Conservation (phyloP, 2,113 vertebrate species). For the Atrichornis clamosus region DNA sequence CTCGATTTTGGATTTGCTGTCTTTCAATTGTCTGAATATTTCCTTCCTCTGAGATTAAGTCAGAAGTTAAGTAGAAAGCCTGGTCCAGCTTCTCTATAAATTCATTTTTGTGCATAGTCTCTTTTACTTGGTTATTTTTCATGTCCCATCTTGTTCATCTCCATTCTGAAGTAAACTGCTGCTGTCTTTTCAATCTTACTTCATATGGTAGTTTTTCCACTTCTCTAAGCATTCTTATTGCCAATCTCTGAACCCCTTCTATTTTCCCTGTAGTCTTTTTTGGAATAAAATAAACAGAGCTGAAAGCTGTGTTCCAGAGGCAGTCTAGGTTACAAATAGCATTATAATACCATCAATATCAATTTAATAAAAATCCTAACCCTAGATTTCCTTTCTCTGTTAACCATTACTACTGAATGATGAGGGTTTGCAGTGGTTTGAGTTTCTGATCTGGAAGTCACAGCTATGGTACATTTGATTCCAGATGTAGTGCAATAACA, state of each 20-base stretch:
- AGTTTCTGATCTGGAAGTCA: neutral
- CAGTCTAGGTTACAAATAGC: neutral
- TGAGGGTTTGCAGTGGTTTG: neutral
- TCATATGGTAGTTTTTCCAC: slow-evolving; percentile 32
- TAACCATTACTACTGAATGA: neutral
- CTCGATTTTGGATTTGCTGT: slow-evolving; percentile 8
- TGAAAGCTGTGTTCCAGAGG: neutral
- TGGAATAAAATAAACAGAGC: slow-evolving; percentile 3
- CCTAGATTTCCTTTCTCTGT: neutral
- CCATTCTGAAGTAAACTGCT: slow-evolving; percentile 31
- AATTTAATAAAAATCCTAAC: slow-evolving; percentile 9
- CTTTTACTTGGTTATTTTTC: slow-evolving; percentile 18
- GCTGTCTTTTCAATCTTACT: slow-evolving; percentile 55
- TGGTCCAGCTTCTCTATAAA: neutral
- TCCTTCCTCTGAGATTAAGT: neutral
- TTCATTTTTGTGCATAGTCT: neutral
- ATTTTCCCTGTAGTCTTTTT: neutral
- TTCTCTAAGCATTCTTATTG: slow-evolving; percentile 35
- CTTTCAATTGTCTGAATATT: neutral
- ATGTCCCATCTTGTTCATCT: slow-evolving; percentile 30
- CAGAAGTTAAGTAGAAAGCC: neutral
- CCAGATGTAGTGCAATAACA: neutral
- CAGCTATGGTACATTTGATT: neutral
- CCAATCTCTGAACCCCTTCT: neutral
- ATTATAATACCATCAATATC: slow-evolving; percentile 21